A percentile compares a stretch with the other conserved stretches of the same genome.
phyloP scores from a whole-genome alignment of 53 echinoderm and acorn worm genomes.

The Stichopus horrens region DNA sequence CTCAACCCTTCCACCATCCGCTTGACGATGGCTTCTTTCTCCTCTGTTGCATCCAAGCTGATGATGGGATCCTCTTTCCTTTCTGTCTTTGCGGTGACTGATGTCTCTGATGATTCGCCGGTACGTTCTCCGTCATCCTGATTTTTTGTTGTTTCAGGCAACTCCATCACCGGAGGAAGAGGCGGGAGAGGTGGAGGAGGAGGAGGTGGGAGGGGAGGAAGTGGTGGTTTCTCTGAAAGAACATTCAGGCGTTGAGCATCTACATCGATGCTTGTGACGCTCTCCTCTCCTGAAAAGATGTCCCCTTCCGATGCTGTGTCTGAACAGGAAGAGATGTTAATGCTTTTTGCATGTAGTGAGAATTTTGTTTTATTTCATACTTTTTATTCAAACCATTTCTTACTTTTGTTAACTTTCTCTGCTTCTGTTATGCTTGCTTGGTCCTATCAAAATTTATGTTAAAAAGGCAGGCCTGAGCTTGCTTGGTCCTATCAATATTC shows the following conservation, averaged over 20 bases:
- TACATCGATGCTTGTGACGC: conserved; percentile 28
- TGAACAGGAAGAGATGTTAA: background rate
- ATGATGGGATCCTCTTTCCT: background rate
- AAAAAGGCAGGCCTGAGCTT: no score
- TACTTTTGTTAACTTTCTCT: no score
- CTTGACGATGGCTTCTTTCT: conserved; percentile 12
- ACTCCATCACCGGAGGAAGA: background rate
- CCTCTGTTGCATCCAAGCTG: conserved; percentile 22
- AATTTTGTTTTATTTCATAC: no score
- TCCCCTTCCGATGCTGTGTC: conserved; percentile 82
- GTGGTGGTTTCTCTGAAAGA: no score
- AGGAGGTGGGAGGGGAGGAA: background rate
- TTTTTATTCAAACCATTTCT: no score
- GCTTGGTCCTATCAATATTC: no score
- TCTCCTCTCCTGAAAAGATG: conserved; percentile 67
- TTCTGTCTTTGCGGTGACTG: conserved; percentile 6
- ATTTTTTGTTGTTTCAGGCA: conserved; percentile 23
- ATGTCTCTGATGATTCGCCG: background rate
- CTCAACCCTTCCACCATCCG: background rate
- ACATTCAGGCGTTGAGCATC: background rate
- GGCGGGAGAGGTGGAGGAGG: background rate
- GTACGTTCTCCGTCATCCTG: background rate
- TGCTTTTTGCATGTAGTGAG: no score
- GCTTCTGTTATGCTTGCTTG: no score
- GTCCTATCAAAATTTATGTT: no score